Evolutionary conservation across 2,113 vertebrate species (phyloP), one percentile per base, ranked within the genome.

Genomic region (Protomyctophum bolini): DNA sequence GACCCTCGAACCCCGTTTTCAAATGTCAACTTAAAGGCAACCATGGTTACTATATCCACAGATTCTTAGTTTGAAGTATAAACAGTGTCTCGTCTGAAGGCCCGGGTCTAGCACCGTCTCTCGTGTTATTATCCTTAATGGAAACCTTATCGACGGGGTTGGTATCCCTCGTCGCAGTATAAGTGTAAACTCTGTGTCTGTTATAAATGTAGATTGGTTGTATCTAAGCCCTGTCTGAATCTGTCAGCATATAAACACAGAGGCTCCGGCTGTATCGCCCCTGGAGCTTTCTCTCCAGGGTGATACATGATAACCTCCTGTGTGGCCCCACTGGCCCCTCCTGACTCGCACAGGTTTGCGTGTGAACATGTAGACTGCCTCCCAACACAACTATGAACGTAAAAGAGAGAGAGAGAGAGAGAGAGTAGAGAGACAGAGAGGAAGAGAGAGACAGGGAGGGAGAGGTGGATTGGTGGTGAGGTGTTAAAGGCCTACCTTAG

Each of bases 311-410:
- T 72, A 72, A 70, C 64, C 77, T 75, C 64, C 77, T 75, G 70
- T 21, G 45, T 1, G 33, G 57, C 9, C 4, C 33, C 33, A 41
- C 33, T 33, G 10, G 73, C 78, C 73, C 66, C 63, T 73, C 61
- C 76, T 86, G 84, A 84, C 64, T 85, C 79, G 76, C 74, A 72
- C 33, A 76, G 71, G 76, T 59, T 93, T 73, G 90, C 90, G 89
- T 93, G 92, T 90, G 83, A 91, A 87, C 85, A 81, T 82, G 57
- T 68, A 70, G 64, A 60, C 74, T 82, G 81, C 73, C 75, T 87
- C 86, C 84, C 71, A 75, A 76, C 81, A 85, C 71, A 75, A 76
- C 81, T 67, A 80, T 87, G 86, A 87, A 87, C 59, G 57, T 77
- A 68, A 86, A 82, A 83, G 62, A 76, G 87, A 73, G 73, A 82